Evolutionary conservation across 2,113 vertebrate species (phyloP), one percentile per base, ranked within the genome.

Genomic region (Erythrolamprus reginae): DNA sequence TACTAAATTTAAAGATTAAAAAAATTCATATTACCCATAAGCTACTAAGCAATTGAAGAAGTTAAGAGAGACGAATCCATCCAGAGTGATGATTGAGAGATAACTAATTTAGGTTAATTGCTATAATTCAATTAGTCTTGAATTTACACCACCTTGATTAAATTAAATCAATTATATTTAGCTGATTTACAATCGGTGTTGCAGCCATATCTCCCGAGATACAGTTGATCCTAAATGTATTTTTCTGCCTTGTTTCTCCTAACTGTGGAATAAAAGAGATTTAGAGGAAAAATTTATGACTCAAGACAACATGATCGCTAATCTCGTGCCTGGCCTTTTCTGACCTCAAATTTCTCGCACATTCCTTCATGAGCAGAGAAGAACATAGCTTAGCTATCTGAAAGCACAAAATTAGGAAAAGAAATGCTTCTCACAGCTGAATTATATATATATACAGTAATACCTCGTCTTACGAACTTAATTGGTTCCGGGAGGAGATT

Each of bases 161-260:
- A 61, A 48, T 48, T 38, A 45, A 45, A 47, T 47, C 24, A 88
- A 88, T 21, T 61, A 26, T 28, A 1, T 28, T 13, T 58, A 58
- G 90, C 82, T 87, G 50, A 87, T 24, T 61, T 8, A 0, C 85
- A 94, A 90, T 88, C 65, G 90, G 82, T 53, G 92, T 77, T 86
- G 4, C 33, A 85, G 92, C 87, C 88, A 0, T 42, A 15, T 42
- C 23, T 53, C 24, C 24, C 17, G 33, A 50, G n/a, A 53, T 17
- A 33, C 7, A 8, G 65, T 53, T 82, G 33, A n/a, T 12, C 65
- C 65, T 82, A 82, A 89, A 82, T 26, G 33, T 28, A 2, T 52
- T 82, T 24, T 82, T 15, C 50, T 77, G 26, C 52, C 50, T 13
- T 89, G 48, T 21, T 82, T 77, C n/a, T 77, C 70, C 23, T 8